Base-by-base conservation (phyloP, 1,140 invertebrate species). In the Charaxes varanes region DNA sequence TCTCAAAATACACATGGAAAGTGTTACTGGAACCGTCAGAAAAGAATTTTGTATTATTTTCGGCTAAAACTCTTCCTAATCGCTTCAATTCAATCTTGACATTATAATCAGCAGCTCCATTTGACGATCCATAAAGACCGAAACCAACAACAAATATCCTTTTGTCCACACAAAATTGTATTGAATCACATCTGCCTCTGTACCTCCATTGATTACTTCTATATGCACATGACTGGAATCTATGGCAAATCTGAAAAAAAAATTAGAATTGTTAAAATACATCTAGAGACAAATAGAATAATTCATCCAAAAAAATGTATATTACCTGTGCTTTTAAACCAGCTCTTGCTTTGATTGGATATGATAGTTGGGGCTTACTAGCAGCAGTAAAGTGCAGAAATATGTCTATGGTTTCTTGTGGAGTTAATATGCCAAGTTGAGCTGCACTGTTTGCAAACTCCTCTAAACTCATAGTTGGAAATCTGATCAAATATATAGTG, bases 121-220 rank as follows among this genome's bases (percentile, higher is more conserved):
- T 95, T 4, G 94, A 96, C 3, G 94, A 97, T 11, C 95, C 95
- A 62, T 97, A 97, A 0, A 97, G 77, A 8, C 95, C 95, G 77
- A 96, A 96, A 26, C 95, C 95, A 33, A 97, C 93, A 31, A 97
- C 92, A 71, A 97, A 97, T 65, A 97, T 96, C 50, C 95, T 87
- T 45, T 92, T 92, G 72, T 97, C 95, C 3, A 97, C 95, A 54
- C 92, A 94, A 72, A 97, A 97, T 63, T 97, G 95, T 62, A 97
- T 97, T 17, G 93, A 94, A 63, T 97, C 95, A 66, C 94, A 96
- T 26, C 95, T 87, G 6, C 95, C 95, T 61, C 95, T 87, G 68
- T 97, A 97, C 18, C 95, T 88, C 95, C 95, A 97, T 62, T 98
- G 97, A 72, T 98, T 98, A 62, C 94, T 96, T 53, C 97, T 89